These are phyloP conservation scores for Telmatochromis sp. DNA, from an alignment of 2,113 vertebrate genomes.

Conservation along the genomic window DNA sequence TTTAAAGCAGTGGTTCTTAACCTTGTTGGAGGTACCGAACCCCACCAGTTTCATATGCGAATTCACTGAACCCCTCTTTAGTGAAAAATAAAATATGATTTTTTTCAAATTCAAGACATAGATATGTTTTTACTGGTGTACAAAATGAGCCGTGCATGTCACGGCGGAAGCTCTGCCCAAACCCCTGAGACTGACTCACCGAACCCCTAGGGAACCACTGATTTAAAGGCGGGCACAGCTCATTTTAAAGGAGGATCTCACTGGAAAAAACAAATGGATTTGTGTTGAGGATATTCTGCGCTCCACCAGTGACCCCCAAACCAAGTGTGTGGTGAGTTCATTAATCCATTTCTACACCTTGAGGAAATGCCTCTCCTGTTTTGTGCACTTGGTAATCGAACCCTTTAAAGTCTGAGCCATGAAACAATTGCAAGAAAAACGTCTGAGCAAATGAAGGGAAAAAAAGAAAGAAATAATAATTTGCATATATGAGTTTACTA, in stretches of 20 bases:
- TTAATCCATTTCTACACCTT: neutral
- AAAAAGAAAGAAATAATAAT: neutral
- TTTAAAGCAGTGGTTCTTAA: neutral
- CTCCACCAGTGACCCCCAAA: neutral
- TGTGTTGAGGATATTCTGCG: neutral
- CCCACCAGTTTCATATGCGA: too few species aligned
- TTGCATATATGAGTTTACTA: neutral
- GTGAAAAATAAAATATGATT: too few species aligned
- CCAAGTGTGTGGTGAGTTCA: neutral
- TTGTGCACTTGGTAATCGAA: neutral
- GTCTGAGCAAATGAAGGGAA: neutral
- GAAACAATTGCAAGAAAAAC: neutral
- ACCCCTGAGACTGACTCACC: too few species aligned
- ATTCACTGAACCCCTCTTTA: too few species aligned
- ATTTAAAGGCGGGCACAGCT: fast-evolving
- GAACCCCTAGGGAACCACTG: too few species aligned
- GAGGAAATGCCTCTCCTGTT: neutral
- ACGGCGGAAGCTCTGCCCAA: too few species aligned
- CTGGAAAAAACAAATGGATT: neutral
- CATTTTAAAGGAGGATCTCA: neutral
- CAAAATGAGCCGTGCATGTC: too few species aligned
- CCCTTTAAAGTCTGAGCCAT: neutral
- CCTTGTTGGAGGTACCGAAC: too few species aligned
- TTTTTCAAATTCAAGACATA: too few species aligned
- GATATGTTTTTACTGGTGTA: too few species aligned